Evolutionary conservation across 2,888 invertebrate genomes (phyloP), one percentile per base, ranked within the genome.

Genomic region (Craniophora ligustri): DNA sequence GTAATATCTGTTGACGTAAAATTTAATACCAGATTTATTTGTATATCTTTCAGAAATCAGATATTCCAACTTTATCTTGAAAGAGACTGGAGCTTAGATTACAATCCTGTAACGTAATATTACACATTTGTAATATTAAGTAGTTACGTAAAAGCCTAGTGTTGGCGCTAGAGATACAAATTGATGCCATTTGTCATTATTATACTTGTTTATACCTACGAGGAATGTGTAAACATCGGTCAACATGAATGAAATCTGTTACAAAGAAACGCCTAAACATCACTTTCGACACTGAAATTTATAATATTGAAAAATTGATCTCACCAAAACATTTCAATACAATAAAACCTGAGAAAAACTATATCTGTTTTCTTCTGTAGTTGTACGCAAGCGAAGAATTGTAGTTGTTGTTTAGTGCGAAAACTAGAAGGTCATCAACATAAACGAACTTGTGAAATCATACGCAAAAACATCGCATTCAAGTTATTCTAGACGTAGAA

Each of bases 401-500:
- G 2, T 23, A 3, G 23, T 23, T 26, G 26, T 26, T n/a, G 26
- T 26, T 11, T 16, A 16, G 5, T 6, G 6, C n/a, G n/a, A n/a
- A 34, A 23, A 26, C 47, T 26, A 49, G 30, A 66, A 60, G 60
- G 28, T 51, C 26, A 28, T 42, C 31, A 11, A 67, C n/a, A 18
- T 35, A 32, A 14, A 16, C 13, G 26, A n/a, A 30, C 11, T 21
- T 23, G 19, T 3, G 6, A 34, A 38, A 31, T 41, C 38, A 42
- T 19, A 21, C 31, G n/a, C 8, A 42, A 59, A 16, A 40, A 57
- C 65, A 59, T 26, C 50, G 42, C 44, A 59, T 42, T 66, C 34
- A 16, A 23, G 32, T 34, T 62, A 26, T 42, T 39, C 8, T 48
- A 8, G 34, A 42, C 31, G 23, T 58, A 42, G 21, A 31, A 30